Evolutionary conservation across 2,113 vertebrate species (phyloP).

Genomic region (Calypte anna): DNA sequence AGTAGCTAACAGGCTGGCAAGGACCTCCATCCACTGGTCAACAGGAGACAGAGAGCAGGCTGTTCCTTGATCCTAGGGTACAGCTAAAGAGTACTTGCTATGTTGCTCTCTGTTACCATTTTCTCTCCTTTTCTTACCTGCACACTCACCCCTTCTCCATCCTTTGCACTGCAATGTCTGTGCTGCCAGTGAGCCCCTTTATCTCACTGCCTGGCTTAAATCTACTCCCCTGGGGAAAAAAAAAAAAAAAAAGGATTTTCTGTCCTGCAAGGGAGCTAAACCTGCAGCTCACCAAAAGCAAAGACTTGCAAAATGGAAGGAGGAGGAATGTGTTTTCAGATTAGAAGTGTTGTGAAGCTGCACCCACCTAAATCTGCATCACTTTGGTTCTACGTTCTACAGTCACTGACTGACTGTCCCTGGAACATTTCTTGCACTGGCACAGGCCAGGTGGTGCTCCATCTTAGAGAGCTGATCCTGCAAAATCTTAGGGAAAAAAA

Average conservation of each 20-base stretch:
- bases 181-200: background rate
- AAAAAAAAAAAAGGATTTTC: background rate
- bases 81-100: background rate
- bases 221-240: background rate
- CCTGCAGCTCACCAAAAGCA: background rate
- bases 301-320: background rate
- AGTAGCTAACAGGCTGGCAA: background rate
- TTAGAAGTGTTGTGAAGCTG: background rate
- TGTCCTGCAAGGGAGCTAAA: background rate
- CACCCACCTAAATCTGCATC: background rate
- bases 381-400: background rate
- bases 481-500: background rate
- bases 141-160: background rate
- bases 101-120: background rate
- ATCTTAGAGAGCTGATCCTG: background rate
- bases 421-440: fast-evolving
- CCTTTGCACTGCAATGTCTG: background rate
- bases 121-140: background rate
- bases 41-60: background rate
- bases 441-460: background rate
- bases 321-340: background rate
- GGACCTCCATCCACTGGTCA: background rate
- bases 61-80: background rate
- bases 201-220: background rate
- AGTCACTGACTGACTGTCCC: background rate